Base-by-base conservation (phyloP, 2,797 vertebrate genomes). In the Aselliscus stoliczkanus region DNA sequence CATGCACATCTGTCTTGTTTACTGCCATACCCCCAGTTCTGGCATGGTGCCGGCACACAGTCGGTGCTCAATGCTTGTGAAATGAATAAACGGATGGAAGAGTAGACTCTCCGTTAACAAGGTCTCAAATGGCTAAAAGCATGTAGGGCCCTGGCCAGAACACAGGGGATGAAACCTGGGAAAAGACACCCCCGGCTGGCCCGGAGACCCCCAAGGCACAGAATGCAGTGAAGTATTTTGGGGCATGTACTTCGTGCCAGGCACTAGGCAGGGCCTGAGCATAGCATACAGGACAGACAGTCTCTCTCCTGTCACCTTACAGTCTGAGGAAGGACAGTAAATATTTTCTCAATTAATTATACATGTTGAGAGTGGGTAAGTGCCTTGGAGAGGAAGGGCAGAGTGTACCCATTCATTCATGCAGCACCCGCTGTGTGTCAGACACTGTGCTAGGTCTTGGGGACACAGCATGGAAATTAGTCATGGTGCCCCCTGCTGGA, bases 381-480 rank as follows among this genome's bases (percentile, higher is more conserved):
- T 2, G 82, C 75, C n/a, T 29, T n/a, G 77, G 56, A 29, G 23
- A 72, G 80, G 73, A 72, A 21, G 47, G 17, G 11, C 4, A 6
- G 54, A 1, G 27, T 0, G 9, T 0, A 7, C 2, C 27, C 29
- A 12, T 54, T 39, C 56, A 3, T 12, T 6, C 37, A 0, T 5
- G 31, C 56, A 23, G 31, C 47, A n/a, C 39, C 20, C 0, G 17
- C 31, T 17, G 1, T 0, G 1, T 8, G 54, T 50, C 37, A 54
- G 44, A 20, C 39, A 4, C 34, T 0, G 37, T 6, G 7, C n/a
- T 0, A 15, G n/a, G 69, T 1, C 12, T 14, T 34, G 27, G 52
- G 64, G n/a, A 58, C 2, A 11, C 1, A 1, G 34, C 3, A 0
- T 5, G 2, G 17, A 31, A 47, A 11, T 29, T 1, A 1, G 12